Base-by-base conservation (phyloP, 2,797 vertebrate species). In the Etheostoma nigrum region DNA sequence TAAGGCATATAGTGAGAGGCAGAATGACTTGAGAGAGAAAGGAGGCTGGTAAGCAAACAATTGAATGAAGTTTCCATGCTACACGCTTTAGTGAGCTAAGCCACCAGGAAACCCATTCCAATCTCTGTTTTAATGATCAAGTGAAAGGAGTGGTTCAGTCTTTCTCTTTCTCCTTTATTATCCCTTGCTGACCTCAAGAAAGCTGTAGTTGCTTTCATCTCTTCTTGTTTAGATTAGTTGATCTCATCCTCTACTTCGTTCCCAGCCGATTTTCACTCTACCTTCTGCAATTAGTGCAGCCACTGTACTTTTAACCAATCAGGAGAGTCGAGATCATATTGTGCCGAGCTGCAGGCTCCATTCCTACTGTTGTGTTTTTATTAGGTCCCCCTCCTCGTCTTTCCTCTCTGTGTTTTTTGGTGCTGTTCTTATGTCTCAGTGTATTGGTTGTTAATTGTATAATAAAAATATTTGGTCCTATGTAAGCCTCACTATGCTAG, bases 61-160 rank as follows among this genome's bases (percentile, higher is more conserved):
- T 61, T 16, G 14, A 60, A 80, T 70, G 74, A 74, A 78, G 67
- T 66, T 88, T 87, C 84, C 55, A 63, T 67, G 62, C 62, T 58
- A 6, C 65, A 72, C 3, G 42, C 67, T 82, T 86, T 67, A 83
- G 76, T 77, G 72, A 75, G 75, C 83, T 70, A 72, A 90, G 68
- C 79, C 21, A 58, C 74, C 18, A 36, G 77, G 60, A 78, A 42
- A 5, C 52, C 58, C 45, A 19, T 75, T 85, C 73, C 78, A 78
- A 61, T 79, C 76, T 84, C 72, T 78, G 36, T 61, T 87, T 85
- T 86, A 88, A 86, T 91, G 84, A 90, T 90, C 72, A 75, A 80
- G 80, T 72, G 72, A 76, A 72, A 47, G 82, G 36, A 36, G 36
- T 27, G 67, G 52, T 67, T 77, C 13, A 18, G 16, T 67, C 76